Conservation (phyloP, 2,797 vertebrate species). For the Melanogrammus aeglefinus region DNA sequence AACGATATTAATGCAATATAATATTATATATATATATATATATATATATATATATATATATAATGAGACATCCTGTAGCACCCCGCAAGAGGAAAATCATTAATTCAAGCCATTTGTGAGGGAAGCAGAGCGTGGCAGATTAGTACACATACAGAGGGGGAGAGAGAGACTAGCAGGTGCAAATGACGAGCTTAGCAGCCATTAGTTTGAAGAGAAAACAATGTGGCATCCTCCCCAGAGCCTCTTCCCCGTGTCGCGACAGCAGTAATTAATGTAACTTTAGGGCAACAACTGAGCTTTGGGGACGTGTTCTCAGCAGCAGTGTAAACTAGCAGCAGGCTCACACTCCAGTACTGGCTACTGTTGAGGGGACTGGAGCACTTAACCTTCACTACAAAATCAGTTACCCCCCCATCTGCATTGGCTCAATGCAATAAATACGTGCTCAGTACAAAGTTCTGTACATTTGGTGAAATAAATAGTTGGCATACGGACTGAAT, state of each 20-base stretch:
- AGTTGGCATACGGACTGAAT: not conserved
- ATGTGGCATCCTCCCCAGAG: conserved; percentile 13
- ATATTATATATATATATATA: no score
- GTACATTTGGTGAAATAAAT: not conserved
- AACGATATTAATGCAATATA: no score
- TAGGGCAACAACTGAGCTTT: conserved; percentile 12
- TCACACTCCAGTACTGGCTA: not conserved
- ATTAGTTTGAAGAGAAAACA: conserved; percentile 27
- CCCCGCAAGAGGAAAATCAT: no score
- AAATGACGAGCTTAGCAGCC: conserved; percentile 32
- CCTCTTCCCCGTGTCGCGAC: not conserved
- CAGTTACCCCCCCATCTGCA: not conserved
- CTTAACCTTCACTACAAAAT: not conserved
- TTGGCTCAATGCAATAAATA: not conserved
- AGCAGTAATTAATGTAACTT: not conserved
- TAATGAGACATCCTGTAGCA: no score
- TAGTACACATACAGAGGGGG: not conserved
- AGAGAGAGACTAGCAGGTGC: conserved; percentile 21
- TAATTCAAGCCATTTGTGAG: not conserved
- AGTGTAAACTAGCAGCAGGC: not conserved
- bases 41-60: no score
- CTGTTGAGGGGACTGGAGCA: not conserved
- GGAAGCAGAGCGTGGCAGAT: not conserved
- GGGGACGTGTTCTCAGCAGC: conserved; percentile 1
- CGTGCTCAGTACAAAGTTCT: not conserved